Percentiles rank a stretch among this genome's conserved stretches.
Evolutionary conservation across 2,113 vertebrate genomes (phyloP).

Genomic region (Gobius niger): DNA sequence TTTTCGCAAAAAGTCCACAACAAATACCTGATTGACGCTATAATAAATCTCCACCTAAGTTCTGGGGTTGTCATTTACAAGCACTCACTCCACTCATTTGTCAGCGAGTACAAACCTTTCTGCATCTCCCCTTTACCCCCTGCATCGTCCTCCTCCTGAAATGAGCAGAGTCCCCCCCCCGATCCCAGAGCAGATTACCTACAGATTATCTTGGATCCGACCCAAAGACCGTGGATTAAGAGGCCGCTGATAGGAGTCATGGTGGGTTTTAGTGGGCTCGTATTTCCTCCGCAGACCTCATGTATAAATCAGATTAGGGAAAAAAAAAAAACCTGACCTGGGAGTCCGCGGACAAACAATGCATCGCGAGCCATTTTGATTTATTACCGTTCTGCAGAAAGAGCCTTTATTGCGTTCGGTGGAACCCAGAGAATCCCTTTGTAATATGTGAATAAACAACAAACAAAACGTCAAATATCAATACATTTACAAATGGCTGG

Average conservation of each 20-base stretch:
- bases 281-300: constrained; percentile 19
- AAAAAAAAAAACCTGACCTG: constrained; percentile 19
- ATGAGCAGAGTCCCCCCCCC: constrained; percentile 27
- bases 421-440: neutral
- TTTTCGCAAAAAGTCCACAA: too few species aligned
- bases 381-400: constrained; percentile 36
- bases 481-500: too few species aligned
- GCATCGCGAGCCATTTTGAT: constrained; percentile 32
- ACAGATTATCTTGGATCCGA: constrained; percentile 56
- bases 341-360: constrained; percentile 21
- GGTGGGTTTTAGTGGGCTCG: constrained; percentile 11
- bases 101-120: neutral
- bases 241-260: neutral
- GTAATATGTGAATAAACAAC: constrained; percentile 26
- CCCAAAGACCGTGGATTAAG: constrained; percentile 42
- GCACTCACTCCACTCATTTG: neutral
- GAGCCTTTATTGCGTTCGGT: neutral
- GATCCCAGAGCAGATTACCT: constrained; percentile 53
- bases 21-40: too few species aligned
- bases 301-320: constrained; percentile 20
- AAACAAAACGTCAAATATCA: too few species aligned
- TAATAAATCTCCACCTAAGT: too few species aligned
- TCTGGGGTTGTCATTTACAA: neutral
- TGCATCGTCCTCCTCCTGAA: constrained; percentile 19
- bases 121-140: neutral